Conservation (phyloP, 2,888 invertebrate genomes). For the Orgyia antiqua region DNA sequence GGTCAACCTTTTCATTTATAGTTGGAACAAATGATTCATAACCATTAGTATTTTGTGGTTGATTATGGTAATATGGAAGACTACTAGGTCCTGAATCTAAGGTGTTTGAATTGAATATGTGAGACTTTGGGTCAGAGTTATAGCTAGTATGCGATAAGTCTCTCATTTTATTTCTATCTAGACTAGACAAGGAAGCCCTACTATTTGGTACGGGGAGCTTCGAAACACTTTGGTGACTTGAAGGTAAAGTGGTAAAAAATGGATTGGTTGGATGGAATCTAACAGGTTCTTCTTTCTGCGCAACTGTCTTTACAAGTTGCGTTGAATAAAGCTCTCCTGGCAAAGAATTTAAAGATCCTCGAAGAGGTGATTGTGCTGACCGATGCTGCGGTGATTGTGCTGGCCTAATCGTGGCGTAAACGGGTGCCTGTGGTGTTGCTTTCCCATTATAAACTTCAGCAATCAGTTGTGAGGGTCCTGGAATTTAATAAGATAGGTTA, state of each 20-base stretch:
- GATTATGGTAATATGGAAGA: slow-evolving; percentile 40
- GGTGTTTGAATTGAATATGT: slow-evolving; percentile 40
- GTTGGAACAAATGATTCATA: slow-evolving; percentile 28
- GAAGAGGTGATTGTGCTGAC: slow-evolving; percentile 39
- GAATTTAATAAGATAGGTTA: slow-evolving; percentile 26
- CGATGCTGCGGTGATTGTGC: slow-evolving; percentile 47
- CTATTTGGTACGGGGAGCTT: slow-evolving; percentile 66
- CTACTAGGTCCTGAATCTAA: slow-evolving; percentile 45
- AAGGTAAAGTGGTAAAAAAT: slow-evolving; percentile 68
- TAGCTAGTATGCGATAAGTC: slow-evolving; percentile 41
- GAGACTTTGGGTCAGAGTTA: slow-evolving; percentile 45
- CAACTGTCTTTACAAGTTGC: slow-evolving; percentile 50
- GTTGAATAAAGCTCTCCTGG: slow-evolving; percentile 53
- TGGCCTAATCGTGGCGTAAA: slow-evolving; percentile 64
- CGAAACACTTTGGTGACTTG: slow-evolving; percentile 61
- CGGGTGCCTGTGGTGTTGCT: slow-evolving; percentile 63
- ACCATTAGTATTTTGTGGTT: slow-evolving; percentile 37
- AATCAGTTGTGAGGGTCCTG: slow-evolving; percentile 70
- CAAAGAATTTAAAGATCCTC: slow-evolving; percentile 50
- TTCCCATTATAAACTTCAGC: slow-evolving; percentile 47
- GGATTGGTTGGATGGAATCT: slow-evolving; percentile 71
- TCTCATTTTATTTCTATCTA: slow-evolving; percentile 60
- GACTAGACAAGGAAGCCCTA: slow-evolving; percentile 43
- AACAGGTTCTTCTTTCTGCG: slow-evolving; percentile 45
- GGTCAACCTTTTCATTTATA: slow-evolving; percentile 35